Conservation (phyloP, 2,113 vertebrate genomes). For the Alces alces region DNA sequence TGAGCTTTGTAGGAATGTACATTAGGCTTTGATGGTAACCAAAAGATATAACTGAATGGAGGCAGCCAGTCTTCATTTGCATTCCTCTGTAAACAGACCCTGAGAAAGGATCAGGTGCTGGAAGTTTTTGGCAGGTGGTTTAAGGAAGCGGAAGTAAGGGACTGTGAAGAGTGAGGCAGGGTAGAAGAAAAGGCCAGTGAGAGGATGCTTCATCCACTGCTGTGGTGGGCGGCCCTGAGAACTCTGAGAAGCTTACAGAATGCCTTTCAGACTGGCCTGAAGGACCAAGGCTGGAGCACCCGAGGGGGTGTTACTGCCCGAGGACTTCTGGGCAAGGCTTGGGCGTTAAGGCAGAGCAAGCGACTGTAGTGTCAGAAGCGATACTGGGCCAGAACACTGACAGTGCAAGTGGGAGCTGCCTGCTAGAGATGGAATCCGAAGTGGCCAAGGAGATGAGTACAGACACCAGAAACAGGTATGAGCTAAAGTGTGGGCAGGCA, state of each 20-base stretch:
- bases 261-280: not conserved
- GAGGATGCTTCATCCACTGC: not conserved
- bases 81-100: not conserved
- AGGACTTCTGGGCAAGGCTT: not conserved
- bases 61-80: not conserved
- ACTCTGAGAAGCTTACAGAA: not conserved
- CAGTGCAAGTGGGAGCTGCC: not conserved
- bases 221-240: not conserved
- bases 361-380: not conserved
- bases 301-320: not conserved
- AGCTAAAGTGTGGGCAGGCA: not conserved
- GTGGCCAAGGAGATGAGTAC: not conserved
- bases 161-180: not conserved
- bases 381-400: not conserved
- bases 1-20: not conserved
- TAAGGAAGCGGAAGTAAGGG: not conserved
- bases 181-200: not conserved
- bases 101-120: not conserved
- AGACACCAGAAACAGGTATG: not conserved
- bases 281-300: not conserved
- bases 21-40: not conserved
- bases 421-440: not conserved
- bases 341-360: not conserved
- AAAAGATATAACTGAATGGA: not conserved
- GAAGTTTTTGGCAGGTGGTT: not conserved